Conservation (phyloP, 37 sponge, comb jelly and placozoan species). For the Axinella damicornis region DNA sequence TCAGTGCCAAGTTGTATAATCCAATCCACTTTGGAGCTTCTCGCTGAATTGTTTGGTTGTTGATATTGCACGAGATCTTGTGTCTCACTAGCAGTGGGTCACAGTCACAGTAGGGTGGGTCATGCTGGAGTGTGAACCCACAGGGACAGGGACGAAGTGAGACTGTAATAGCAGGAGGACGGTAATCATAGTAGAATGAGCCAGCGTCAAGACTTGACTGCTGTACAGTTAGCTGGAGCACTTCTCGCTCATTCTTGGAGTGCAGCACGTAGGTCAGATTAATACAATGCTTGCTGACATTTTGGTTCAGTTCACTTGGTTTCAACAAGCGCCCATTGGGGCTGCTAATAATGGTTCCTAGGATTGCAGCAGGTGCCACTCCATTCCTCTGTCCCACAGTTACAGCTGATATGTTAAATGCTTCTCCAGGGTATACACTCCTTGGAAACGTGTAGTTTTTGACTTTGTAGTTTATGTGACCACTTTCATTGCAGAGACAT, state of each 20-base stretch:
- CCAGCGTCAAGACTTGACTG: neutral
- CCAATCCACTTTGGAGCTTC: neutral
- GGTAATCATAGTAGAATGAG: neutral
- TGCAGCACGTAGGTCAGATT: neutral
- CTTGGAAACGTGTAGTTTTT: neutral
- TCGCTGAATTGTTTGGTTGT: too few relatives aligned
- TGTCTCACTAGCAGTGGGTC: neutral
- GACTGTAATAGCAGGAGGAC: neutral
- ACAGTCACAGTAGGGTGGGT: neutral
- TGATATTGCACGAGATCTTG: neutral
- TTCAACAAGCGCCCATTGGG: neutral
- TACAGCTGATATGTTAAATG: neutral
- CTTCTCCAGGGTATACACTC: neutral
- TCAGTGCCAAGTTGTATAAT: neutral
- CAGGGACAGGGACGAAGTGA: neutral
- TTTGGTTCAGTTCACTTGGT: neutral
- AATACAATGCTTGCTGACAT: neutral
- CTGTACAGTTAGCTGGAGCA: neutral
- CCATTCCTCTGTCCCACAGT: conserved; percentile 8
- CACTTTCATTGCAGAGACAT: neutral
- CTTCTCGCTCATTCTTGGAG: neutral
- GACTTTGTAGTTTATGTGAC: neutral
- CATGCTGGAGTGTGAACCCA: neutral
- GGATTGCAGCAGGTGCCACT: neutral
- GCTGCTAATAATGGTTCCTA: neutral